Percentiles rank a stretch among this genome's conserved stretches.
Conservation (phyloP, 2,888 invertebrate species). For the Hybos culiciformis region DNA sequence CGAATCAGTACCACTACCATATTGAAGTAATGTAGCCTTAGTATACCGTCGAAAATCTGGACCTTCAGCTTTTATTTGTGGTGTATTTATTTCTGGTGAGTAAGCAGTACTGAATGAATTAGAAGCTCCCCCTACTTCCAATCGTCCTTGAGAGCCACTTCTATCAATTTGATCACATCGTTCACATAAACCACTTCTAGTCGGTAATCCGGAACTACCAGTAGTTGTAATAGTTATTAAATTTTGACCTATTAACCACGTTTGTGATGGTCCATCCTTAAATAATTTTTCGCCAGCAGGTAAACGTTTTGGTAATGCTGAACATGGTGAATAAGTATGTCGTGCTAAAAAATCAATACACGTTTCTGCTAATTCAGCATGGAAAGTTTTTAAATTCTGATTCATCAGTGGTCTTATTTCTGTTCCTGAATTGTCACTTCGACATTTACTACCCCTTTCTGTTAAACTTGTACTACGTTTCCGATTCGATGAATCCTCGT, state of each 20-base stretch:
- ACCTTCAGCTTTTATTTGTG: constrained; percentile 20
- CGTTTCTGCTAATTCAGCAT: constrained; percentile 86
- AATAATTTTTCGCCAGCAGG: constrained; percentile 74
- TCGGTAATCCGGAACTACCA: constrained; percentile 71
- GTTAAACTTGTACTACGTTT: constrained; percentile 80
- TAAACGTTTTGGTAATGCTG: constrained; percentile 61
- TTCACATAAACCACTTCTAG: constrained; percentile 76
- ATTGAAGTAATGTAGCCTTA: constrained; percentile 32
- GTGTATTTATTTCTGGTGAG: constrained; percentile 30
- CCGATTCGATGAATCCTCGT: constrained; percentile 82
- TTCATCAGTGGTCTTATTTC: constrained; percentile 27
- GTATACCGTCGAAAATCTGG: constrained; percentile 25
- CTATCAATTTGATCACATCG: constrained; percentile 55
- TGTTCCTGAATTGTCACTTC: constrained; percentile 28
- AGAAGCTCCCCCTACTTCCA: constrained; percentile 21
- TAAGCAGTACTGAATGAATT: constrained; percentile 15
- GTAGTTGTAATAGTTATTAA: constrained; percentile 88
- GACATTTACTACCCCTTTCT: constrained; percentile 49
- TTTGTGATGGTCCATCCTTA: constrained; percentile 66
- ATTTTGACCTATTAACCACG: constrained; percentile 87
- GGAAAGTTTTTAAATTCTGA: constrained; percentile 47
- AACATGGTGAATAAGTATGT: constrained; percentile 65
- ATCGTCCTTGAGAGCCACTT: constrained; percentile 4
- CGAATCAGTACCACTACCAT: constrained; percentile 34
- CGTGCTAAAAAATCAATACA: constrained; percentile 81